These are phyloP conservation scores for Apodemus agrarius DNA, from an alignment of 2,797 vertebrate genomes.

Conservation along the genomic window DNA sequence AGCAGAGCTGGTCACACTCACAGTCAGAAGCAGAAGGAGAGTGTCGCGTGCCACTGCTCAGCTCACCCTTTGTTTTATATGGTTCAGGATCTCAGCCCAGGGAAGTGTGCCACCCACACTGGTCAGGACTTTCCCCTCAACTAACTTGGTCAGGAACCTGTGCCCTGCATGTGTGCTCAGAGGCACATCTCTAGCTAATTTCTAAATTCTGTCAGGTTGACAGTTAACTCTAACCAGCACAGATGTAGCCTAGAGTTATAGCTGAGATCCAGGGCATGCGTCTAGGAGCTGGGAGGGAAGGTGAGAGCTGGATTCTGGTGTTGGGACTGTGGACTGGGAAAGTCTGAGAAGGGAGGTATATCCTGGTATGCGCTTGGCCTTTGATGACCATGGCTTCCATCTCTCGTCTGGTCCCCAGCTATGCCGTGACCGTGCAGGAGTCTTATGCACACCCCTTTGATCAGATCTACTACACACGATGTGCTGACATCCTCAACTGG, in stretches of 20 bases:
- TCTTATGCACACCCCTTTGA: conserved; percentile 98
- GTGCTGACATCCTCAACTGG: conserved; percentile 99
- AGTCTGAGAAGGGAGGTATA: background rate
- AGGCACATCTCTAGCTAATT: background rate
- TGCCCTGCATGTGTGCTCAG: background rate
- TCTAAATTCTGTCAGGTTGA: background rate
- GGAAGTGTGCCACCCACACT: background rate
- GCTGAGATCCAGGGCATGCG: background rate
- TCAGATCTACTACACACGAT: conserved; percentile 99
- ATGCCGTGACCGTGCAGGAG: conserved; percentile 98
- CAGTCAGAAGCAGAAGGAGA: background rate
- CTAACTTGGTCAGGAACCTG: background rate
- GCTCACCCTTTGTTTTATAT: background rate
- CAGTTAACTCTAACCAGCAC: background rate
- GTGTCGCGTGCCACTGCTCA: too few species aligned
- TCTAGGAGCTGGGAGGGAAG: too few species aligned
- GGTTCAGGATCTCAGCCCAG: background rate
- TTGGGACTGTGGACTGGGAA: background rate
- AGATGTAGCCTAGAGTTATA: background rate
- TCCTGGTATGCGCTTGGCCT: background rate
- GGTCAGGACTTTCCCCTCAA: background rate
- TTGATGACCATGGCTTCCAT: conserved; percentile 21
- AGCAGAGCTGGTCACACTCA: background rate
- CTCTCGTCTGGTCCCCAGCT: conserved; percentile 87
- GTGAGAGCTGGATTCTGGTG: background rate